Percentiles rank a stretch among this genome's conserved stretches.
These are phyloP conservation scores for Drosophila jambulina DNA, from an alignment of 1,140 invertebrate species.

Conservation along the genomic window DNA sequence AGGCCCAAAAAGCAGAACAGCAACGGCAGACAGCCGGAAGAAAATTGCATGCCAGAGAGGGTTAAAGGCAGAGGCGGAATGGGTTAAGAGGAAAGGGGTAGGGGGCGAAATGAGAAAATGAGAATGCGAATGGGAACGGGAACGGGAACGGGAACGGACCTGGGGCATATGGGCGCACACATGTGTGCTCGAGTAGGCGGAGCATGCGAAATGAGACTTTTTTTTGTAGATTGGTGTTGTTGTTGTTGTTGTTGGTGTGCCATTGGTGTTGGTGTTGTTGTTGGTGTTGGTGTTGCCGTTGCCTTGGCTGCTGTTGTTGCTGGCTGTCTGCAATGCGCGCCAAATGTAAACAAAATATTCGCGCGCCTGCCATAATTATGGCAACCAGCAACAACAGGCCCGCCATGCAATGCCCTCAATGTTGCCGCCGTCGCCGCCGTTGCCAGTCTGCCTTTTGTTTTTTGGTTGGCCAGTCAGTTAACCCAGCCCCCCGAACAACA, in stretches of 20 bases:
- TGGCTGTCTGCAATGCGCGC: slow-evolving; percentile 78
- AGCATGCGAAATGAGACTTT: slow-evolving; percentile 78
- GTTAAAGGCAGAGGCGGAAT: slow-evolving; percentile 11
- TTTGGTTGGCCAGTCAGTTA: slow-evolving; percentile 75
- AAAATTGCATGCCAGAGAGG: slow-evolving; percentile 61
- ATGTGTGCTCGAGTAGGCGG: slow-evolving; percentile 72
- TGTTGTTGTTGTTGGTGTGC: slow-evolving; percentile 47
- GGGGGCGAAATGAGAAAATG: slow-evolving; percentile 14
- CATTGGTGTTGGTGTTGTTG: slow-evolving; percentile 24
- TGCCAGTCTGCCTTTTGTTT: slow-evolving; percentile 61
- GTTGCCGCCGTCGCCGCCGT: slow-evolving; percentile 16
- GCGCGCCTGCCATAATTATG: slow-evolving; percentile 83
- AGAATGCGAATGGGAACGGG: slow-evolving; percentile 13
- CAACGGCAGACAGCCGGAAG: slow-evolving; percentile 59
- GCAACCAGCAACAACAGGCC: slow-evolving; percentile 62
- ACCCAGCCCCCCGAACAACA: slow-evolving; percentile 54
- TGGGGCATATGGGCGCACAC: slow-evolving; percentile 37
- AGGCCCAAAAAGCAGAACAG: slow-evolving; percentile 55
- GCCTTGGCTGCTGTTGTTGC: slow-evolving; percentile 56
- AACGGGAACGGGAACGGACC: slow-evolving; percentile 30
- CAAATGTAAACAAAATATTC: slow-evolving; percentile 84
- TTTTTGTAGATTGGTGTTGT: slow-evolving; percentile 29
- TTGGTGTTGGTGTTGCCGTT: slow-evolving; percentile 44
- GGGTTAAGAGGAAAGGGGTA: slow-evolving; percentile 6
- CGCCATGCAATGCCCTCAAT: slow-evolving; percentile 63